Evolutionary conservation across 2,888 invertebrate species (phyloP), one percentile per base, ranked within the genome.

Genomic region (Cinara cedri): DNA sequence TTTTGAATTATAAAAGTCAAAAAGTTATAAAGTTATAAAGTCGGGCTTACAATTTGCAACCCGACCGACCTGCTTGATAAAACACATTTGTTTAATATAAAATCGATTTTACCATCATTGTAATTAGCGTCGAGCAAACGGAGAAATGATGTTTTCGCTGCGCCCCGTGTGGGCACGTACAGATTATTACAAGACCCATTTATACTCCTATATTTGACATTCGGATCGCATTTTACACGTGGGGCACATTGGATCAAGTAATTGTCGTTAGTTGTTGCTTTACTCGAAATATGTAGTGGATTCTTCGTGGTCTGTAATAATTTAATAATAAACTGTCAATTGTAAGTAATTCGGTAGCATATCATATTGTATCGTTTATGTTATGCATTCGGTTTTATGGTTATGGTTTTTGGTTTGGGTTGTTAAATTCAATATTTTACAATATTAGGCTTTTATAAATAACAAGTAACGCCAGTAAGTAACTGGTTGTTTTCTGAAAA

Each of bases 171-270:
- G 0, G 96, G 96, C 86, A 94, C 92, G 82, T 92, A 89, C 84
- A 95, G 87, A 85, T 96, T 96, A 83, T 94, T 95, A 87, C 96
- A 96, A 9, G 95, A 90, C 0, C 95, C 96, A 85, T 95, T 95
- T 83, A 91, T 89, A 21, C 95, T 89, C n/a, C 96, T 88, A 86
- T 95, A 96, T 85, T 95, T 95, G 71, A 94, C 94, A n/a, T 10
- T 21, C 14, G 66, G 66, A 57, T 76, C 42, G 16, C 76, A 76
- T 76, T 76, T 44, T 1, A 76, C 57, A 26, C 0, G 10, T 46
- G 76, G 66, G 46, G 76, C 76, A 44, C 76, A 76, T 34, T 46
- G 19, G 2, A 19, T 57, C 6, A 68, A 10, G 11, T 57, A 76
- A 57, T 66, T 46, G 3, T 26, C 26, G 44, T 68, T 66, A 3